phyloP scores from a whole-genome alignment of 2,888 invertebrate species.

The Phymatocera aterrima region DNA sequence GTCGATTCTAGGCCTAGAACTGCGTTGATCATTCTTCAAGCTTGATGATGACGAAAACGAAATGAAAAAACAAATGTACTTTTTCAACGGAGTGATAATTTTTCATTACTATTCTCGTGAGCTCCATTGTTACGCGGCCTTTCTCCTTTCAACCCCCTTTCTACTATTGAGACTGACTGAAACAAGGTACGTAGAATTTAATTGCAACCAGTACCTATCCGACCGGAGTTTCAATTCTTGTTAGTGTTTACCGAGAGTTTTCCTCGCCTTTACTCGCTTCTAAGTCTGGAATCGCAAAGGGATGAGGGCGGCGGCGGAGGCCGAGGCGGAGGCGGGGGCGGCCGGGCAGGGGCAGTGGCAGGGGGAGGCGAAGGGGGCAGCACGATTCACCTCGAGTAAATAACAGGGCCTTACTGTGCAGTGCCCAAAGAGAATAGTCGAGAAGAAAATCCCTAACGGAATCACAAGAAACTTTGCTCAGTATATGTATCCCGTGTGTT shows the following conservation, averaged over 20 bases:
- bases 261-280: not conserved
- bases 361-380: constrained; percentile 47
- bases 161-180: too few relatives aligned
- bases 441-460: too few relatives aligned
- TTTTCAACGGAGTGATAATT: not conserved
- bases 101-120: not conserved
- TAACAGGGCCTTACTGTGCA: not conserved
- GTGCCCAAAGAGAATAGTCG: not conserved
- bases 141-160: too few relatives aligned
- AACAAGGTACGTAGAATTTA: not conserved
- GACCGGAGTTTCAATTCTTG: not conserved
- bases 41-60: not conserved
- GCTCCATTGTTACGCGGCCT: too few relatives aligned
- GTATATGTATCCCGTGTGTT: constrained; percentile 40
- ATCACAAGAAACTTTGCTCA: constrained; percentile 10
- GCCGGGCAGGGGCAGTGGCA: constrained; percentile 42
- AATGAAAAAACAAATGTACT: not conserved
- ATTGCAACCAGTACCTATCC: not conserved
- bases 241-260: not conserved
- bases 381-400: not conserved
- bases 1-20: not conserved
- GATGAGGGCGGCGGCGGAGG: constrained; percentile 31
- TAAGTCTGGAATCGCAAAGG: not conserved
- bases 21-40: constrained; percentile 9
- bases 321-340: constrained; percentile 48